These are phyloP conservation scores for Cherax destructor DNA, from an alignment of 1,140 invertebrate genomes.

Conservation along the genomic window DNA sequence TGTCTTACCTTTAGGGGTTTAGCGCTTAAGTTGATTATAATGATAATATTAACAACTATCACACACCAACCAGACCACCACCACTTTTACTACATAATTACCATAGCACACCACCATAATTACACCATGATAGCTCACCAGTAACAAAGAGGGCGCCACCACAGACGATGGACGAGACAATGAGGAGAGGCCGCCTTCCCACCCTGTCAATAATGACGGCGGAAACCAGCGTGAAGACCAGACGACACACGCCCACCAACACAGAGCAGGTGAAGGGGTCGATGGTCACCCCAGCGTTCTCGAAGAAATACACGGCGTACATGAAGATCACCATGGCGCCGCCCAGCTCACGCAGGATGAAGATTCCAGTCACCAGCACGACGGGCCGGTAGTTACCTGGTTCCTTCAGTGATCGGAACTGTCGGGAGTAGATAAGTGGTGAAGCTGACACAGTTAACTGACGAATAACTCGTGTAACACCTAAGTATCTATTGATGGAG, in stretches of 20 bases:
- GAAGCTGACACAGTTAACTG: no score
- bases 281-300: slow-evolving; percentile 52
- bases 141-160: slow-evolving; percentile 46
- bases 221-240: slow-evolving; percentile 50
- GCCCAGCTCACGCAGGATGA: slow-evolving; percentile 53
- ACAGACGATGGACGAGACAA: slow-evolving; percentile 45
- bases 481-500: no score
- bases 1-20: no score
- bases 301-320: slow-evolving; percentile 67
- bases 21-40: no score
- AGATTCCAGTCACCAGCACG: slow-evolving; percentile 45
- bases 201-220: slow-evolving; percentile 47
- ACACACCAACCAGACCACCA: not conserved
- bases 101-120: not conserved
- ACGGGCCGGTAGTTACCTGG: slow-evolving; percentile 56
- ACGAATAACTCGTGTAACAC: no score
- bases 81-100: not conserved
- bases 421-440: not conserved
- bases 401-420: slow-evolving; percentile 38
- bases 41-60: no score
- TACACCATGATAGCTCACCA: slow-evolving; percentile 13
- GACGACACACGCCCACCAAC: slow-evolving; percentile 34
- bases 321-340: slow-evolving; percentile 66
- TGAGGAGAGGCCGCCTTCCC: slow-evolving; percentile 57
- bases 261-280: slow-evolving; percentile 68